Conservation (phyloP, 1,140 invertebrate species). For the Drosophila seguyi region DNA sequence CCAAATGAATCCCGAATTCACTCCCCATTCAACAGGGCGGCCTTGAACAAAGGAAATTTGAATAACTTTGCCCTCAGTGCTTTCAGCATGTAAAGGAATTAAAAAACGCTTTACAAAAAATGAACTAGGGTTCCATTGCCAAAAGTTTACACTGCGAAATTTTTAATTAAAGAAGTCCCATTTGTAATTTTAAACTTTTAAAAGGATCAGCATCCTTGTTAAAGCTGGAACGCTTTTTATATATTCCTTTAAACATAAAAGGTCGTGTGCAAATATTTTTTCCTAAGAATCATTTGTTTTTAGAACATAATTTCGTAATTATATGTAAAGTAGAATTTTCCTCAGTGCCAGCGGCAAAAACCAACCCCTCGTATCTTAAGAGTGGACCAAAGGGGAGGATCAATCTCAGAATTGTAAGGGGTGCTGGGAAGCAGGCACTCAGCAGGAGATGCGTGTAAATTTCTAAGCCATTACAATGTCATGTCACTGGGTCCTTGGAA, state of each 20-base stretch:
- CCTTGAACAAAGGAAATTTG: slow-evolving; percentile 59
- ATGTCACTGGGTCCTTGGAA: slow-evolving; percentile 81
- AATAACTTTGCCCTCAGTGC: slow-evolving; percentile 54
- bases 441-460: slow-evolving; percentile 74
- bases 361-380: slow-evolving; percentile 49
- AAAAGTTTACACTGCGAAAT: slow-evolving; percentile 17
- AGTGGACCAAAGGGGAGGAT: slow-evolving; percentile 33
- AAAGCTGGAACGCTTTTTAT: background rate
- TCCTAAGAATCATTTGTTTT: background rate
- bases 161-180: background rate
- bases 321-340: slow-evolving; percentile 2
- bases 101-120: slow-evolving; percentile 74
- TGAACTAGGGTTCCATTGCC: slow-evolving; percentile 6
- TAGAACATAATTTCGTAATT: background rate
- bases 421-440: slow-evolving; percentile 47
- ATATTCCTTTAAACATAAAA: background rate
- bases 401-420: slow-evolving; percentile 55
- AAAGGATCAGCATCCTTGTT: background rate
- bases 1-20: slow-evolving; percentile 39
- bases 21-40: slow-evolving; percentile 26
- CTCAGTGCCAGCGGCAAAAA: slow-evolving; percentile 44
- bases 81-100: slow-evolving; percentile 74
- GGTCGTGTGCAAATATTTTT: background rate
- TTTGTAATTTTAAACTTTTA: background rate
- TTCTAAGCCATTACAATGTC: slow-evolving; percentile 80